phyloP scores from a whole-genome alignment of 2,888 invertebrate species.

The Abscondita cerata region DNA sequence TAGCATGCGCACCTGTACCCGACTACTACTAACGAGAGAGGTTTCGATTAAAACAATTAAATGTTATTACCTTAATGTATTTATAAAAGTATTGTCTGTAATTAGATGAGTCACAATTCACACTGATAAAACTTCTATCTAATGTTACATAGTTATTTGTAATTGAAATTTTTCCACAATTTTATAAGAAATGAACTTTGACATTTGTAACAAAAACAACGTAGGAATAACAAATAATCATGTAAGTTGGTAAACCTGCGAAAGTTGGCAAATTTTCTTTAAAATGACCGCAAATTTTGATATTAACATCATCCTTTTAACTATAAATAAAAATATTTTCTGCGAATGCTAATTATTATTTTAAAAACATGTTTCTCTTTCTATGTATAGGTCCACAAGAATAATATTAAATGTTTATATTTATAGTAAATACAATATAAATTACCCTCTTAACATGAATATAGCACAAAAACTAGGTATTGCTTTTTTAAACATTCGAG shows the following conservation, averaged over 20 bases:
- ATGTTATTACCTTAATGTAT: constrained; percentile 3
- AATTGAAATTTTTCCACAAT: background rate
- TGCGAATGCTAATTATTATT: too few relatives aligned
- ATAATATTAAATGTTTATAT: too few relatives aligned
- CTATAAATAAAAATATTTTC: too few relatives aligned
- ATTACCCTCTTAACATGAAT: too few relatives aligned
- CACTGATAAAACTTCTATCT: background rate
- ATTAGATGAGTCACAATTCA: background rate
- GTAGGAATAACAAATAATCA: background rate
- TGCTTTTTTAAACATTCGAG: too few relatives aligned
- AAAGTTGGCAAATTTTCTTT: background rate
- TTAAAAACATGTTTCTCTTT: too few relatives aligned
- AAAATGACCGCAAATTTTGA: too few relatives aligned
- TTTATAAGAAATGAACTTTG: constrained; percentile 2
- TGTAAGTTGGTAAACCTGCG: background rate
- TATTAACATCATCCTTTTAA: too few relatives aligned
- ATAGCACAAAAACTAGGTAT: too few relatives aligned
- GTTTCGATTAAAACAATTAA: background rate
- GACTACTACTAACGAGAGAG: constrained; percentile 87
- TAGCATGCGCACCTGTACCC: constrained; percentile 90
- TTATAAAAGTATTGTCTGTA: background rate
- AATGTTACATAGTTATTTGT: background rate
- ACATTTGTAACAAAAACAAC: constrained; percentile 3
- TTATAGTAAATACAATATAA: too few relatives aligned
- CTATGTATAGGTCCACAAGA: too few relatives aligned